A percentile compares a stretch with the other conserved stretches of the same genome.
phyloP scores from a whole-genome alignment of 2,888 invertebrate genomes.

The Bombyx huttoni region DNA sequence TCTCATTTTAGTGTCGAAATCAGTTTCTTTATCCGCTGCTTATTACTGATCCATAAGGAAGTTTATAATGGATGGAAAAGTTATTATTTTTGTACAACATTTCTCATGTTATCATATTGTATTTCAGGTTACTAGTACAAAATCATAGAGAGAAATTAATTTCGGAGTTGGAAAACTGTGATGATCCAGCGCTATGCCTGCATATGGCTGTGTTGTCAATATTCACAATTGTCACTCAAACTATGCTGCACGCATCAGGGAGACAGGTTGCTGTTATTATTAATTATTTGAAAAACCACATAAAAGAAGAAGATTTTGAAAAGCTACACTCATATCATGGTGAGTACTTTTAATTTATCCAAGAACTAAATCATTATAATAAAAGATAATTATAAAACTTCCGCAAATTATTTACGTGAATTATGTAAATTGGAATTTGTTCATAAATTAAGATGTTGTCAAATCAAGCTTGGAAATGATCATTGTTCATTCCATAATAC shows the following conservation, averaged over 20 bases:
- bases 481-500: too few species aligned
- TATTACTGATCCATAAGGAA: too few species aligned
- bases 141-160: conserved; percentile 86
- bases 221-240: conserved; percentile 85
- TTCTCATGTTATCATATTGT: conserved; percentile 5
- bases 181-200: conserved; percentile 83
- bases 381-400: too few species aligned
- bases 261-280: conserved; percentile 90
- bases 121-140: conserved; percentile 77
- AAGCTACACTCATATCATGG: conserved; percentile 84
- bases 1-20: too few species aligned
- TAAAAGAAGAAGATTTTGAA: conserved; percentile 76
- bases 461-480: too few species aligned
- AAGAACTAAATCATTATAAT: background rate
- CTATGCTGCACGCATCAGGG: conserved; percentile 93
- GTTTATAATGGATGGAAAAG: too few species aligned
- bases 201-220: conserved; percentile 84
- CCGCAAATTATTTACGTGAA: too few species aligned
- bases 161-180: conserved; percentile 81
- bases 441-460: too few species aligned
- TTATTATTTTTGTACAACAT: background rate
- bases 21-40: too few species aligned
- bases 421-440: too few species aligned
- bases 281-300: conserved; percentile 77
- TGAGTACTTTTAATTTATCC: conserved; percentile 37